These are phyloP conservation scores for Catajapyx aquilonaris DNA, from an alignment of 1,140 invertebrate species.

Conservation along the genomic window DNA sequence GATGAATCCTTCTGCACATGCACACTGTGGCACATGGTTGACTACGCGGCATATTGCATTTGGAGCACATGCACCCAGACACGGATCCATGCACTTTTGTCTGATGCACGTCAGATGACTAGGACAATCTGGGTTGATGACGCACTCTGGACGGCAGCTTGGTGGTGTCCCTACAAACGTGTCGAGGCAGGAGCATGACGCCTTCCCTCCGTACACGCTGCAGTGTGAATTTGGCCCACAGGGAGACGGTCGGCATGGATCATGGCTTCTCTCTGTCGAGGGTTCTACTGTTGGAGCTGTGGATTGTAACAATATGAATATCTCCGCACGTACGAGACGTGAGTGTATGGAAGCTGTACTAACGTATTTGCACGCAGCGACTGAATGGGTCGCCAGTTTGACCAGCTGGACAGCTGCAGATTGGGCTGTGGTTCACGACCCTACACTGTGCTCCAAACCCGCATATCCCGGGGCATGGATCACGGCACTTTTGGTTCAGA, in stretches of 20 bases:
- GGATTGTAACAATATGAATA: too few species aligned
- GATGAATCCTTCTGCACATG: slow-evolving; percentile 46
- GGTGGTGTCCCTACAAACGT: slow-evolving; percentile 67
- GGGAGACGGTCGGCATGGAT: slow-evolving; percentile 52
- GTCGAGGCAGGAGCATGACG: slow-evolving; percentile 52
- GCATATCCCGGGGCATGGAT: slow-evolving; percentile 18
- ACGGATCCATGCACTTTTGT: slow-evolving; percentile 55
- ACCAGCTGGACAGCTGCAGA: slow-evolving; percentile 40
- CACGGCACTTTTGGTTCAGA: too few species aligned
- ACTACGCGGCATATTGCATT: slow-evolving; percentile 55
- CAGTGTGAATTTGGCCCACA: slow-evolving; percentile 68
- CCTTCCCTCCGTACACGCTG: slow-evolving; percentile 36
- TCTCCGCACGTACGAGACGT: too few species aligned
- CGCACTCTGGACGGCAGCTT: slow-evolving; percentile 50
- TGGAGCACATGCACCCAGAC: slow-evolving; percentile 58
- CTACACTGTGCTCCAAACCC: too few species aligned
- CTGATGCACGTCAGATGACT: slow-evolving; percentile 51
- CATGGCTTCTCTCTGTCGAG: too few species aligned
- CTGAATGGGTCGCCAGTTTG: slow-evolving; percentile 49
- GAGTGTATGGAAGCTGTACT: too few species aligned
- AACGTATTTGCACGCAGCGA: too few species aligned
- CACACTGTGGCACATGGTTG: slow-evolving; percentile 54
- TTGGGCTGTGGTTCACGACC: slow-evolving; percentile 52
- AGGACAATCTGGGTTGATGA: slow-evolving; percentile 58
- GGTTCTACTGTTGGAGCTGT: too few species aligned